Percentiles rank a stretch among this genome's conserved stretches.
These are phyloP conservation scores for Drosophila fulvimacula DNA, from an alignment of 2,888 invertebrate genomes.

Conservation along the genomic window DNA sequence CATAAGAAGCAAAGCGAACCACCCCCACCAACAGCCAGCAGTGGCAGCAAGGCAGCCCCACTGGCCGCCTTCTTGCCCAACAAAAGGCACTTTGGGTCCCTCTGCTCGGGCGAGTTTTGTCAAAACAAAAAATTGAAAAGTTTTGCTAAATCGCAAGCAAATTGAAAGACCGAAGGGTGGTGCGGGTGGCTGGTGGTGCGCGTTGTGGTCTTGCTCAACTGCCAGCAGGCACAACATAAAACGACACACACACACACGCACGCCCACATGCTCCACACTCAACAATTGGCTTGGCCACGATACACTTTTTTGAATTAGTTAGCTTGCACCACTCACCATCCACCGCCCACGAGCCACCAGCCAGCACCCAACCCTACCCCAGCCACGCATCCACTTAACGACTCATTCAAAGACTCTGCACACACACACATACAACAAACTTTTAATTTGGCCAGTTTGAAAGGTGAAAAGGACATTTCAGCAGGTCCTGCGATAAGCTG, in stretches of 20 bases:
- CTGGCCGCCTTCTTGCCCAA: conserved; percentile 4
- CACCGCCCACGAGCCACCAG: background rate
- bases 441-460: conserved; percentile 75
- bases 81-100: conserved; percentile 16
- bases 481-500: conserved; percentile 37
- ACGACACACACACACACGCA: conserved; percentile 9
- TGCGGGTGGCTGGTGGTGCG: conserved; percentile 16
- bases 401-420: conserved; percentile 52
- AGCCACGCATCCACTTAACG: conserved; percentile 10
- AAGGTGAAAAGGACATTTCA: conserved; percentile 65
- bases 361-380: background rate
- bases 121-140: conserved; percentile 70
- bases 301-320: conserved; percentile 44
- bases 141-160: conserved; percentile 67
- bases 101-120: conserved; percentile 36
- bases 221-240: conserved; percentile 33
- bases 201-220: background rate
- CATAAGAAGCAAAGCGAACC: conserved; percentile 19
- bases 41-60: background rate
- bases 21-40: background rate
- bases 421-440: conserved; percentile 39
- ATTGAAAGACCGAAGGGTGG: conserved; percentile 53
- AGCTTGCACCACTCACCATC: conserved; percentile 5
- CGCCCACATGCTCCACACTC: conserved; percentile 21
- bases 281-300: conserved; percentile 52